A percentile compares a stretch with the other conserved stretches of the same genome.
Evolutionary conservation across 2,113 vertebrate species (phyloP).

Genomic region (Maccullochella peelii): DNA sequence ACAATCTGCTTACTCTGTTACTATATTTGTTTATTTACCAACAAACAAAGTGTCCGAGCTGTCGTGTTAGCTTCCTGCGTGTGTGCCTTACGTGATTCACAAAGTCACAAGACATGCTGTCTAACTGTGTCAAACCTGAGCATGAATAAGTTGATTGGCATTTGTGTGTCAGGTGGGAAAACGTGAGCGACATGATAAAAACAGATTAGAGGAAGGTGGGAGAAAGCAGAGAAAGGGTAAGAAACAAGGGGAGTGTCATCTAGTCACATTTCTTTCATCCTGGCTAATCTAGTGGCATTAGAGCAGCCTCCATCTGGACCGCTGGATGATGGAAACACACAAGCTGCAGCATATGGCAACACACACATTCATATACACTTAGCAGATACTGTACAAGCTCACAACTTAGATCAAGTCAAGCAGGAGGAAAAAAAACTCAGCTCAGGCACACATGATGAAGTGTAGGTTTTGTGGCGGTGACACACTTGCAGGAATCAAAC

Average conservation of each 20-base stretch:
- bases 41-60: neutral
- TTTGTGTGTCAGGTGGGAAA: neutral
- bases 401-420: neutral
- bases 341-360: slow-evolving; percentile 39
- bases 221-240: slow-evolving; percentile 38
- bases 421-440: neutral
- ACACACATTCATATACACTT: neutral
- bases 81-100: neutral
- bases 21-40: slow-evolving; percentile 47
- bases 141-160: neutral
- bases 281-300: slow-evolving; percentile 77
- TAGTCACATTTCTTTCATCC: slow-evolving; percentile 75
- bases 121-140: neutral
- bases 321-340: slow-evolving; percentile 22
- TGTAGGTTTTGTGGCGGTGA: neutral
- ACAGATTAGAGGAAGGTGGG: slow-evolving; percentile 3
- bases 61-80: neutral
- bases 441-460: neutral
- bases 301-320: slow-evolving; percentile 72
- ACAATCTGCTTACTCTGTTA: slow-evolving; percentile 21
- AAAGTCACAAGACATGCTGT: neutral
- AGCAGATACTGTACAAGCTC: neutral
- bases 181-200: neutral
- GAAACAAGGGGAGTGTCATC: slow-evolving; percentile 14
- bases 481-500: neutral